Percentiles rank a stretch among this genome's conserved stretches.
Conservation (phyloP, 2,797 vertebrate species). For the Myiothlypis coronata region DNA sequence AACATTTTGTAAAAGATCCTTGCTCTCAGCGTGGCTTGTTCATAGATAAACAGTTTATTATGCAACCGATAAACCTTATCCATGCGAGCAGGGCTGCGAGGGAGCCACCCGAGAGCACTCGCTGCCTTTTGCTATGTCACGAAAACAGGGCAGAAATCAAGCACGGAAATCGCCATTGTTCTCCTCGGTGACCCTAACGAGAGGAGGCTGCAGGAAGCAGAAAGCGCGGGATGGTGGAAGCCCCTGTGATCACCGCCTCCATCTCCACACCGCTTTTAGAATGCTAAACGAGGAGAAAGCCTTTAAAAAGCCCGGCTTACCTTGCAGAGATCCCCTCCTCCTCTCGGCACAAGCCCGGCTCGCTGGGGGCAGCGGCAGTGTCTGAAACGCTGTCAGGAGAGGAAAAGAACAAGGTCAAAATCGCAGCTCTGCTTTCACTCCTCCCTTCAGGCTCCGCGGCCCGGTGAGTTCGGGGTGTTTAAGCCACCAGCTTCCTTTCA, state of each 20-base stretch:
- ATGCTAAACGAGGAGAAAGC: not conserved
- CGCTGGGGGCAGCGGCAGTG: not conserved
- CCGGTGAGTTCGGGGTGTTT: not conserved
- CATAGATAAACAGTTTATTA: not conserved
- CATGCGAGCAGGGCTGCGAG: not conserved
- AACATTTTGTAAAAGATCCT: not conserved
- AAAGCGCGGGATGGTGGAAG: rapidly evolving
- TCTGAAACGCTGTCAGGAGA: not conserved
- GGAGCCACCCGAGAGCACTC: not conserved
- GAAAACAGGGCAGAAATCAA: not conserved
- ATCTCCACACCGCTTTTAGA: not conserved
- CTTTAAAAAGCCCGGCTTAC: slow-evolving; percentile 39
- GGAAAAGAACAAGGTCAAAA: not conserved
- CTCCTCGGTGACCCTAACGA: rapidly evolving
- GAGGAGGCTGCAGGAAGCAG: not conserved
- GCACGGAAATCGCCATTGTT: not conserved
- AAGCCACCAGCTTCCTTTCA: not conserved
- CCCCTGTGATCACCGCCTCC: not conserved
- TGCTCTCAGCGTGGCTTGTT: not conserved
- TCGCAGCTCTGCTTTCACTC: not conserved
- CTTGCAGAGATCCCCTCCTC: not conserved
- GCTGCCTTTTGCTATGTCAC: not conserved
- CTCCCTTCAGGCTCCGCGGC: not conserved
- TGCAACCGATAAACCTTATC: not conserved
- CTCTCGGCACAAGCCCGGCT: not conserved